A percentile compares a stretch with the other conserved stretches of the same genome.
phyloP scores from a whole-genome alignment of 2,113 vertebrate genomes.

The Procavia capensis region DNA sequence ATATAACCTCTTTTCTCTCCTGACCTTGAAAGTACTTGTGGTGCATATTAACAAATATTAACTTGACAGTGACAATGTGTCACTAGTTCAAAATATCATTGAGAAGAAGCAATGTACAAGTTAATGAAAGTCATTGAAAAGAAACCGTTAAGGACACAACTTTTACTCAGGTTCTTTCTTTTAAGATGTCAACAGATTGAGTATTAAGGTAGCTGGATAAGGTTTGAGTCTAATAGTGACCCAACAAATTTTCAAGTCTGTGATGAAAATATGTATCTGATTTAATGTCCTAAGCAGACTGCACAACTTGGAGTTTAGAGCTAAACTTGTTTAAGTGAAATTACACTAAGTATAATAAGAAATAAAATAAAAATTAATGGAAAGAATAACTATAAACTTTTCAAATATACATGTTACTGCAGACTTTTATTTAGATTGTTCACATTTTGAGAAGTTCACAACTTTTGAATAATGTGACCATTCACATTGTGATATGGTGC shows the following conservation, averaged over 20 bases:
- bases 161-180: background rate
- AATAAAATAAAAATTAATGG: background rate
- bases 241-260: background rate
- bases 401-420: background rate
- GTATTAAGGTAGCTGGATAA: background rate
- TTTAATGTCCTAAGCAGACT: background rate
- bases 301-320: background rate
- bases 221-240: background rate
- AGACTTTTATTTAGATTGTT: slow-evolving; percentile 28
- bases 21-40: background rate
- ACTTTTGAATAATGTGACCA: background rate
- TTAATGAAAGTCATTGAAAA: slow-evolving; percentile 10
- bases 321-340: slow-evolving; percentile 21
- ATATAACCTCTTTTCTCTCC: background rate
- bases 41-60: background rate
- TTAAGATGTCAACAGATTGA: background rate
- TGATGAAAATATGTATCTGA: background rate
- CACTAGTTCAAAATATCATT: background rate
- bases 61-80: background rate
- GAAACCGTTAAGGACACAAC: background rate
- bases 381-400: background rate
- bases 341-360: background rate
- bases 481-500: background rate
- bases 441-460: background rate
- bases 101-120: background rate